phyloP scores from a whole-genome alignment of 2,888 invertebrate species.

The Callyntrura guangdongensis region DNA sequence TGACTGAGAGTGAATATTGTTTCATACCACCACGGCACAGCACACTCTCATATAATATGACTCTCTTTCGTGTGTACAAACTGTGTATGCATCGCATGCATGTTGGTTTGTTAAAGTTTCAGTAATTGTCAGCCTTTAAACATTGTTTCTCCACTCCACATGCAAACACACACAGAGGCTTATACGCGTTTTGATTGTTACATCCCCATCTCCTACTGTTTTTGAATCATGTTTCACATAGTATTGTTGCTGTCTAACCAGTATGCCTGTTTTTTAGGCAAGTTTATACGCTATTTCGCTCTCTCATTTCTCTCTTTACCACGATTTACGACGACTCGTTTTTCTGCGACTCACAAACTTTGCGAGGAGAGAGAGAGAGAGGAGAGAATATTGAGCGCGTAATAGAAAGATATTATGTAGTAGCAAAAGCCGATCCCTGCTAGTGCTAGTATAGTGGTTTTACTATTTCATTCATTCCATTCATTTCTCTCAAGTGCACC shows the following conservation, averaged over 20 bases:
- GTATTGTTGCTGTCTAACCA: not conserved
- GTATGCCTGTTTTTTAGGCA: not conserved
- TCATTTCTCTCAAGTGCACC: constrained; percentile 73
- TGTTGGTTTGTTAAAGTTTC: too few species aligned
- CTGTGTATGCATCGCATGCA: not conserved
- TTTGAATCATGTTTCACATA: not conserved
- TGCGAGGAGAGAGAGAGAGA: too few species aligned
- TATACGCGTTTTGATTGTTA: not conserved
- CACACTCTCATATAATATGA: too few species aligned
- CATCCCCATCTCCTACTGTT: not conserved
- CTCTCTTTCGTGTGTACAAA: not conserved
- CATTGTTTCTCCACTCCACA: not conserved
- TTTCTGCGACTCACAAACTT: too few species aligned
- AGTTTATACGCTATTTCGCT: not conserved
- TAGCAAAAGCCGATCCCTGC: constrained; percentile 73
- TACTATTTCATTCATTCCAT: constrained; percentile 83
- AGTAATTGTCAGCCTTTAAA: too few species aligned
- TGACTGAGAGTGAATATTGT: too few species aligned
- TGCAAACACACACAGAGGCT: not conserved
- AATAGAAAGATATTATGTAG: constrained; percentile 1
- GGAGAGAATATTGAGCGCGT: not conserved
- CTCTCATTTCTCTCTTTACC: not conserved
- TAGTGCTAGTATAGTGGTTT: constrained; percentile 45
- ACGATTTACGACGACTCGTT: constrained; percentile 1
- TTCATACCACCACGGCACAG: too few species aligned